phyloP scores from a whole-genome alignment of 2,797 vertebrate genomes.

The Cynopterus sphinx region DNA sequence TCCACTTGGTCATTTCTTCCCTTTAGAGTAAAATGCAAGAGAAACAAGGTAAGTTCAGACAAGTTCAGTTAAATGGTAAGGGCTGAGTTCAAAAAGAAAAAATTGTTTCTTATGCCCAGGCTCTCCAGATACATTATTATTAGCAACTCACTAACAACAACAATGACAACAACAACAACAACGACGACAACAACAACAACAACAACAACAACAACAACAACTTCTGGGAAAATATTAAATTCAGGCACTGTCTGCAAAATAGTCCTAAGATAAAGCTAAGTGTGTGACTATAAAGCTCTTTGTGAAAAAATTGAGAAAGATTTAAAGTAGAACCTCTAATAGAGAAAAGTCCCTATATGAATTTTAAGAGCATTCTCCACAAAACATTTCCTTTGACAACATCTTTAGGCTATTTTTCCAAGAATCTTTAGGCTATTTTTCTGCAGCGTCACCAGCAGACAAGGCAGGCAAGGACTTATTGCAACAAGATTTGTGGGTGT shows the following conservation, averaged over 20 bases:
- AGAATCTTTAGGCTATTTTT: neutral
- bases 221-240: neutral
- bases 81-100: neutral
- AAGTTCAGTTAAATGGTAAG: neutral
- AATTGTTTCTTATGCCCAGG: neutral
- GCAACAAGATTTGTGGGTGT: neutral
- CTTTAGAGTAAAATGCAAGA: slow-evolving; percentile 16
- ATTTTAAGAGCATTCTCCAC: slow-evolving; percentile 6
- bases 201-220: neutral
- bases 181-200: neutral
- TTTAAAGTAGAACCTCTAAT: neutral
- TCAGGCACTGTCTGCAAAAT: neutral
- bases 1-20: neutral
- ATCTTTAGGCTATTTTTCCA: neutral
- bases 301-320: neutral
- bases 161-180: neutral
- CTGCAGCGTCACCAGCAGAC: neutral
- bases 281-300: neutral
- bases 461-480: neutral
- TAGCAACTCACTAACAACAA: neutral
- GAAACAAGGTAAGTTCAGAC: neutral
- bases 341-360: neutral
- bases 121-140: neutral
- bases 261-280: neutral
- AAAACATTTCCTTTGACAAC: neutral